These are phyloP conservation scores for Oreochromis tanganicae DNA, from an alignment of 2,113 vertebrate species.

Conservation along the genomic window DNA sequence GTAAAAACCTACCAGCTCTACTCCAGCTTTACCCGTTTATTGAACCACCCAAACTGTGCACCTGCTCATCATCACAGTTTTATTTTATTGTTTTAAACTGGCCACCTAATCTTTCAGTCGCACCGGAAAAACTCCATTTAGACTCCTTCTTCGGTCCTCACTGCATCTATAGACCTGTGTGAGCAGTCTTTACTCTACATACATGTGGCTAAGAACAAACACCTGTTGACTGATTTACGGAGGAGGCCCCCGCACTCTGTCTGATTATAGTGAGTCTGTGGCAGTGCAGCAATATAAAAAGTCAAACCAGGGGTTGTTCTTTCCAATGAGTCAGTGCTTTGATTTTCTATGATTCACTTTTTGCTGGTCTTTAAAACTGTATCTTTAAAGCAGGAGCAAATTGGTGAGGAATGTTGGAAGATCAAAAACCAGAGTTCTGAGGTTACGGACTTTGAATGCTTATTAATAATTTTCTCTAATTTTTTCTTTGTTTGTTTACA, in stretches of 20 bases:
- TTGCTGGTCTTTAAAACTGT: not conserved
- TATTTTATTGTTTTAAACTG: not conserved
- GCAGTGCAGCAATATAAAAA: not conserved
- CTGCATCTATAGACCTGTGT: fast-evolving
- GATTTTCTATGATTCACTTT: not conserved
- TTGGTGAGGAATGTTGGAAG: not conserved
- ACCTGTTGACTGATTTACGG: not conserved
- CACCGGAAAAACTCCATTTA: not conserved
- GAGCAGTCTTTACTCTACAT: not conserved
- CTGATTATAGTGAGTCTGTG: not conserved
- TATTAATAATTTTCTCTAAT: not conserved
- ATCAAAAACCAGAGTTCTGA: not conserved
- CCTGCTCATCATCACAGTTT: not conserved
- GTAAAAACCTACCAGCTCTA: not conserved
- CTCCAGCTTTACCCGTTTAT: not conserved
- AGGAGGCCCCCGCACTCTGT: fast-evolving
- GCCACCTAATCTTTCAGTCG: not conserved
- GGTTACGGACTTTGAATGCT: not conserved
- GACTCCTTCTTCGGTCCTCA: fast-evolving
- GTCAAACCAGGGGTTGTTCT: not conserved
- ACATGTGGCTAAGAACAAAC: not conserved
- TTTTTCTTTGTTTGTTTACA: not conserved
- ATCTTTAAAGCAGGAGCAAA: fast-evolving
- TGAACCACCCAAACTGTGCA: not conserved
- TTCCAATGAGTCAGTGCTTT: not conserved